Percentiles rank a stretch among this genome's conserved stretches.
These are phyloP conservation scores for Drosophila glabriapex DNA, from an alignment of 2,888 invertebrate genomes.

Conservation along the genomic window DNA sequence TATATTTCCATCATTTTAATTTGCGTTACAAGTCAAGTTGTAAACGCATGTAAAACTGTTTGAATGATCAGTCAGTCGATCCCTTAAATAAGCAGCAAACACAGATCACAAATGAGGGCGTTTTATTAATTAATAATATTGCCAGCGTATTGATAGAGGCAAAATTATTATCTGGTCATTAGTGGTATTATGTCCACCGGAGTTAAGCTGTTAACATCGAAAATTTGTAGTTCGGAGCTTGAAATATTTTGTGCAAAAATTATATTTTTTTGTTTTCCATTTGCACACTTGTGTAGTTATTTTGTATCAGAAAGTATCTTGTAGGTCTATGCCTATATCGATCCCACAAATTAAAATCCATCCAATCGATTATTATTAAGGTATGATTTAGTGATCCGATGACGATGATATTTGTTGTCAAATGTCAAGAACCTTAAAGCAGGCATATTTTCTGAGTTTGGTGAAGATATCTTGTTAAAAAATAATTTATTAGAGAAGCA, in stretches of 20 bases:
- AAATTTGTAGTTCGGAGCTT: background rate
- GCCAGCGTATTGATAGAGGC: background rate
- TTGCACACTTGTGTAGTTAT: background rate
- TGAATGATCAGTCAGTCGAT: conserved; percentile 52
- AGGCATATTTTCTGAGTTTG: background rate
- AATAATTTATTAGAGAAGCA: background rate
- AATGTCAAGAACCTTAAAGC: background rate
- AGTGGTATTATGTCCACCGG: background rate
- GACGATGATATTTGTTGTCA: background rate
- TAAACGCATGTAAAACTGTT: conserved; percentile 36
- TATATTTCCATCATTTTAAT: conserved; percentile 58
- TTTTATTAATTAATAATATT: background rate
- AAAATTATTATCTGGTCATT: background rate
- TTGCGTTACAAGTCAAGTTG: conserved; percentile 51
- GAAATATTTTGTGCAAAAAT: background rate
- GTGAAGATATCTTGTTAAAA: background rate
- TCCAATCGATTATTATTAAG: background rate
- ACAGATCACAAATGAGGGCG: conserved; percentile 13
- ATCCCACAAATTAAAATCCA: background rate
- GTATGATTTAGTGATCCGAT: background rate
- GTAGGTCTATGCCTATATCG: background rate
- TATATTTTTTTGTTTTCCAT: background rate
- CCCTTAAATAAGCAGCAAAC: conserved; percentile 5
- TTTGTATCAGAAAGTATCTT: background rate
- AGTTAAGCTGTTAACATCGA: background rate